These are phyloP conservation scores for Dreissena rostriformis DNA, from an alignment of 1,140 invertebrate species.

Conservation along the genomic window DNA sequence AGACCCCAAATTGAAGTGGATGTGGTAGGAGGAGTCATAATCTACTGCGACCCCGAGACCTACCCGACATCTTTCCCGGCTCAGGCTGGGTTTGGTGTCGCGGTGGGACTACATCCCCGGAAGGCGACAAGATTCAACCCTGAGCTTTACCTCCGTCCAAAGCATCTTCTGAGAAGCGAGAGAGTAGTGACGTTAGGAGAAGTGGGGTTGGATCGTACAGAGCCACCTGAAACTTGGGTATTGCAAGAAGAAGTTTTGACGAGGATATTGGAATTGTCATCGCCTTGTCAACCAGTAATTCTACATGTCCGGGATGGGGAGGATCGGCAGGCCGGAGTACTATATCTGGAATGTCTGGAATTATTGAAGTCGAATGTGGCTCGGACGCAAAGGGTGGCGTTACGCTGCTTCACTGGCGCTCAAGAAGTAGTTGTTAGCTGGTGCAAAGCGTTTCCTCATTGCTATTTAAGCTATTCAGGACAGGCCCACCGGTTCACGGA, in stretches of 20 bases:
- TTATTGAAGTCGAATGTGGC: too few relatives aligned
- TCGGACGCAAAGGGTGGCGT: too few relatives aligned
- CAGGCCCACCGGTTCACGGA: too few relatives aligned
- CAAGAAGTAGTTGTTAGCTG: too few relatives aligned
- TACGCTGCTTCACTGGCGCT: too few relatives aligned
- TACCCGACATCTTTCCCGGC: not conserved
- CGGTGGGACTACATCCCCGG: constrained; percentile 19
- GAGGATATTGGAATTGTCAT: not conserved
- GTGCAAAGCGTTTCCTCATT: too few relatives aligned
- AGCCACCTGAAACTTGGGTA: not conserved
- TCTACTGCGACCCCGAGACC: constrained; percentile 20
- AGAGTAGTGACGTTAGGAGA: constrained; percentile 12
- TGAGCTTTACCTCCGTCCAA: too few relatives aligned
- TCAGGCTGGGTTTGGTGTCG: constrained; percentile 8
- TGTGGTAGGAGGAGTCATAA: not conserved
- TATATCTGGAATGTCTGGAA: too few relatives aligned
- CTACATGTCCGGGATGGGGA: too few relatives aligned
- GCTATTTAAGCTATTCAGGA: too few relatives aligned
- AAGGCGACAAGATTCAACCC: not conserved
- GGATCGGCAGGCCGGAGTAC: too few relatives aligned
- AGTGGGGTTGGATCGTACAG: constrained; percentile 24
- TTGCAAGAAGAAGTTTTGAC: not conserved
- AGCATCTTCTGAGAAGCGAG: not conserved
- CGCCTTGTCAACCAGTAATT: too few relatives aligned
- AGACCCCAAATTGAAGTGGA: not conserved